Evolutionary conservation across 2,797 vertebrate species (phyloP), one percentile per base, ranked within the genome.

Genomic region (Synanceia verrucosa): DNA sequence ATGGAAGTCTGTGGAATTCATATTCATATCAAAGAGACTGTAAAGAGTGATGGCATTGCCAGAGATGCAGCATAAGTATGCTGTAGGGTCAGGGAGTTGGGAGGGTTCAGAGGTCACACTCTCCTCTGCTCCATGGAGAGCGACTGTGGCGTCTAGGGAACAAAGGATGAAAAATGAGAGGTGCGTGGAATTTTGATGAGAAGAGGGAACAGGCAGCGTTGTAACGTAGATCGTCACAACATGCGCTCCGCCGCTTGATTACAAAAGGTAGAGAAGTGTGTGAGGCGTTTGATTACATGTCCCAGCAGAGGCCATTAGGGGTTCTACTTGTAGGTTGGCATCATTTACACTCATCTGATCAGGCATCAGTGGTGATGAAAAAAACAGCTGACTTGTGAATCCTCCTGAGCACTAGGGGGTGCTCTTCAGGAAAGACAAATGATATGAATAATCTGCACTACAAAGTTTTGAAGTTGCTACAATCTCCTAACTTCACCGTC

Each of bases 101-200:
- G 31, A 67, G 37, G 51, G 82, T 84, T 91, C 85, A 83, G 57
- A 87, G 91, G 91, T 89, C 76, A 68, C 58, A 48, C 89, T 82
- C 69, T 79, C 80, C 72, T 83, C 73, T 19, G 61, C 86, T 88
- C 85, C 86, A 53, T 66, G 78, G 91, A 92, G 89, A 93, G 83
- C 31, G 29, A 50, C 83, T 73, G 39, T n/a, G 48, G 82, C 83
- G 87, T 89, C 87, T 62, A 66, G 76, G 82, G 70, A 81, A 78
- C 66, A 85, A 86, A 86, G 81, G 78, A 89, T 91, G 84, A 93
- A 88, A 91, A 88, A 92, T 91, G 90, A 92, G 87, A 82, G 76
- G 83, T 79, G 85, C 78, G 72, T 60, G 83, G 92, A 92, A 94
- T 94, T 88, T 90, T 88, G 90, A 94, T 93, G 90, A 93, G 93